Base-by-base conservation (phyloP, 2,113 vertebrate species). In the Panthera leo region DNA sequence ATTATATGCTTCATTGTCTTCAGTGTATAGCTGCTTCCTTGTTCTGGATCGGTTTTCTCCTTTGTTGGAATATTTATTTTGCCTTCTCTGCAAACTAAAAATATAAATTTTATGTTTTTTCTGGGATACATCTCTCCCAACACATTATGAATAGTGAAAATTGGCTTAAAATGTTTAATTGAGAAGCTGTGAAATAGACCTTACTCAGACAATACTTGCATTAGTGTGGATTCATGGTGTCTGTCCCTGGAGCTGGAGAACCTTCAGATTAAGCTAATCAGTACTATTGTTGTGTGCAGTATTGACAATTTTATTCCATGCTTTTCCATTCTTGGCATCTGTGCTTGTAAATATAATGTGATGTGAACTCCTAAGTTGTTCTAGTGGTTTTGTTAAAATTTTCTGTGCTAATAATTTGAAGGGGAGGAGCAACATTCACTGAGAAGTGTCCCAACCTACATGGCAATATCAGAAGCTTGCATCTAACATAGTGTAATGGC, bases 111-210 rank as follows among this genome's bases (percentile, higher is more conserved):
- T 68, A 34, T 42, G n/a, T 71, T 89, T 82, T 93, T 83, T 95
- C 39, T 82, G 55, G 42, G 36, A 31, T 10, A 36, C 5, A 27
- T 27, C 39, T 68, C 29, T 90, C n/a, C 75, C 55, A 89, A 63
- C 25, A 53, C 53, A 58, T 75, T 67, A 34, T 89, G 75, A 95
- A 86, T 34, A 78, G 58, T 85, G 53, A 95, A 93, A 97, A 96
- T 27, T 87, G 12, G 27, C 21, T 53, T 27, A 82, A 14, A 63
- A 88, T 42, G 12, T 55, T 97, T 55, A 95, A 83, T 94, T 68
- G 68, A 94, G 61, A 85, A 98, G 21, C 68, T 70, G 15, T 65
- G 45, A 90, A 83, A 71, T 70, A 95, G 21, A 89, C 3, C 5
- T 58, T 87, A 9, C 11, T 58, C 45, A 93, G 42, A 10, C 14